phyloP scores from a whole-genome alignment of 2,888 invertebrate genomes.

The Lithophane leautieri region DNA sequence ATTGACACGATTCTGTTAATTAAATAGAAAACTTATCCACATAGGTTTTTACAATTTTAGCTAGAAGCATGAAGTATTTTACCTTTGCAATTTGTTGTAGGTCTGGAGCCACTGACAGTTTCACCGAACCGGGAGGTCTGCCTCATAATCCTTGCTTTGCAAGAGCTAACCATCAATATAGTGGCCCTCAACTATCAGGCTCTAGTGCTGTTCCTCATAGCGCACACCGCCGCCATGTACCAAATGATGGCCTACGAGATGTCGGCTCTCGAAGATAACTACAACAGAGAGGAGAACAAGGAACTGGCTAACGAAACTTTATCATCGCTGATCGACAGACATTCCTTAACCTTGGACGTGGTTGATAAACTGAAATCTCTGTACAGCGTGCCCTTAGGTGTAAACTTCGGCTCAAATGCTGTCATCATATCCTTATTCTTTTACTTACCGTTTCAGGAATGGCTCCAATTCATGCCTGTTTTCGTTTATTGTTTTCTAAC shows the following conservation, averaged over 20 bases:
- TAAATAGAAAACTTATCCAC: too few species aligned
- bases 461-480: slow-evolving; percentile 79
- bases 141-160: slow-evolving; percentile 66
- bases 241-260: slow-evolving; percentile 79
- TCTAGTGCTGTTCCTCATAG: slow-evolving; percentile 78
- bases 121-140: slow-evolving; percentile 80
- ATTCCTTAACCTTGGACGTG: slow-evolving; percentile 73
- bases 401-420: slow-evolving; percentile 82
- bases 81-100: slow-evolving; percentile 64
- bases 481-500: slow-evolving; percentile 79
- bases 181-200: slow-evolving; percentile 80
- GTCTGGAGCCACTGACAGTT: slow-evolving; percentile 75
- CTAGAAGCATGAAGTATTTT: not conserved
- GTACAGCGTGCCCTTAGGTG: slow-evolving; percentile 81
- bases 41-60: not conserved
- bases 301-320: slow-evolving; percentile 71
- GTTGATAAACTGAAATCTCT: slow-evolving; percentile 75
- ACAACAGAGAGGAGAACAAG: slow-evolving; percentile 61
- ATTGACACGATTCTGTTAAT: too few species aligned
- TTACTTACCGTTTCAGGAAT: slow-evolving; percentile 77
- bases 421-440: slow-evolving; percentile 81
- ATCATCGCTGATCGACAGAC: slow-evolving; percentile 73
- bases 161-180: slow-evolving; percentile 75
- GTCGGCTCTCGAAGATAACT: slow-evolving; percentile 68
- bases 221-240: slow-evolving; percentile 81